Evolutionary conservation across 2,888 invertebrate species (phyloP), one percentile per base, ranked within the genome.

Genomic region (Frankliniella fusca): DNA sequence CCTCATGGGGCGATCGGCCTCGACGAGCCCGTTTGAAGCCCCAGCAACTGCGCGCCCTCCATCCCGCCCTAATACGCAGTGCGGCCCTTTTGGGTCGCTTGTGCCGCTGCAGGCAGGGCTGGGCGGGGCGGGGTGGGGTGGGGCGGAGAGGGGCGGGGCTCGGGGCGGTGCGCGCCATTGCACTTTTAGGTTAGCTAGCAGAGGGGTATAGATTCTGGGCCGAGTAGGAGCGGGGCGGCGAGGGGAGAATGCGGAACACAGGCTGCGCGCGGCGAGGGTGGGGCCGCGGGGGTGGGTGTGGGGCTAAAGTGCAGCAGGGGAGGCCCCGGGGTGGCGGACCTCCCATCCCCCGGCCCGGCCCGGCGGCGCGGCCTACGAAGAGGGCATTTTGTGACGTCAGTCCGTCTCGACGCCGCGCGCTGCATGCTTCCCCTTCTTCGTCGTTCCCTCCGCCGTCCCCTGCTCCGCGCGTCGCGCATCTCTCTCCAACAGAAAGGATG

Each of bases 141-240:
- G 54, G 54, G 54, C 54, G 54, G 54, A 12, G 15, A 11, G 20
- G 54, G 54, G 54, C 54, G 20, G 18, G 54, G 54, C 54, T 11
- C 15, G 38, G 38, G 70, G 20, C 70, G 70, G 70, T 70, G 70
- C 70, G 70, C 70, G 70, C 70, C 70, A 70, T 70, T 70, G 70
- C 70, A 70, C 70, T 70, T 70, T 70, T 70, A 70, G 70, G 70
- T 70, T 70, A 70, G 70, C 54, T 54, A 23, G 70, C 23, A 70
- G n/a, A 23, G 11, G 70, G 70, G 70, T 70, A 70, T 70, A 70
- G 70, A 70, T 70, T 54, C 70, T 70, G 70, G 70, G 70, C n/a
- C 23, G 23, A 54, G 54, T 38, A 54, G 54, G 54, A 54, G 54
- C 54, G 38, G 38, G 3, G 38, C 38, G 38, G 38, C 38, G 38